Evolutionary conservation across 2,113 vertebrate genomes (phyloP).

Genomic region (Sitta europaea): DNA sequence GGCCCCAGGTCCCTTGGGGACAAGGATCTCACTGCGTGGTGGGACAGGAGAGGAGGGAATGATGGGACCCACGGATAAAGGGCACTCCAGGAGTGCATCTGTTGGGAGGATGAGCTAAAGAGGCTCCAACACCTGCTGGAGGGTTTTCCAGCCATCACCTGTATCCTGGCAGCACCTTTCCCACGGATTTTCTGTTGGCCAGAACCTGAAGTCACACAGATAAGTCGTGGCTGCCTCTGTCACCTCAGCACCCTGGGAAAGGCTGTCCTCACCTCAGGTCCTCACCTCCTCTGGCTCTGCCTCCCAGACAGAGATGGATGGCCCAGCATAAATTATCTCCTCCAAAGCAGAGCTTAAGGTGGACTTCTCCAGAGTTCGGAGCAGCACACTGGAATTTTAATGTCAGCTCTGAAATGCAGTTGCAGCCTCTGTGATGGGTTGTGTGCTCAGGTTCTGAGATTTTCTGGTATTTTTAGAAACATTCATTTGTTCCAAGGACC

Average conservation of each 20-base stretch:
- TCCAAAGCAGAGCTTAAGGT: not conserved
- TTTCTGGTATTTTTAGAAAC: not conserved
- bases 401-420: not conserved
- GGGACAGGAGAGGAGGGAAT: not conserved
- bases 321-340: not conserved
- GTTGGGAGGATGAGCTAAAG: not conserved
- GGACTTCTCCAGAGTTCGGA: not conserved
- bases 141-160: not conserved
- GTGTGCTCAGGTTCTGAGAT: not conserved
- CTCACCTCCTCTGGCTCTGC: not conserved
- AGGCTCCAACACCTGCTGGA: not conserved
- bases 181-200: not conserved
- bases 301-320: not conserved
- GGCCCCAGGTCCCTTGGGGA: not conserved
- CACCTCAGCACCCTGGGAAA: not conserved
- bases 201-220: not conserved
- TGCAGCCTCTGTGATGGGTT: not conserved
- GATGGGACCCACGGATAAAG: accelerated
- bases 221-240: not conserved
- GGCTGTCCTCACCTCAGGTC: not conserved
- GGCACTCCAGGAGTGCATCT: not conserved
- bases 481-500: not conserved
- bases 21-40: not conserved
- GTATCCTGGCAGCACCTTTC: not conserved
- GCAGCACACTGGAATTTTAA: not conserved